A percentile compares a stretch with the other conserved stretches of the same genome.
These are phyloP conservation scores for Platysternon megacephalum DNA, from an alignment of 2,113 vertebrate genomes.

Conservation along the genomic window DNA sequence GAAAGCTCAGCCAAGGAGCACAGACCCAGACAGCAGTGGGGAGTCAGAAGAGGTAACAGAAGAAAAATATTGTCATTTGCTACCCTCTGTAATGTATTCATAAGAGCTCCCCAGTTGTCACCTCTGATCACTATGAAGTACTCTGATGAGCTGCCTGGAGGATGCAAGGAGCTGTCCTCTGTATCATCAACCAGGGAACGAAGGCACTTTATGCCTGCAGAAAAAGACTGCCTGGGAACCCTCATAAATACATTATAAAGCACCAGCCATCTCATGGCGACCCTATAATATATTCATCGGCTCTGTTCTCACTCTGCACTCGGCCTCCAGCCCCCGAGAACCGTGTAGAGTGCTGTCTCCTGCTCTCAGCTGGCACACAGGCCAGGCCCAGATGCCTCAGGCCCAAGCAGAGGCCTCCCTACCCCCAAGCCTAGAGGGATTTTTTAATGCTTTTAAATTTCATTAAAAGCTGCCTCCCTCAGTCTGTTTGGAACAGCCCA, in stretches of 20 bases:
- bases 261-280: not conserved
- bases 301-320: not conserved
- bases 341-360: not conserved
- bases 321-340: not conserved
- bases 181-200: not conserved
- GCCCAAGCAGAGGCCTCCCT: not conserved
- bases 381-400: not conserved
- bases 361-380: not conserved
- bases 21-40: not conserved
- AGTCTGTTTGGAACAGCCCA: not conserved
- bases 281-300: not conserved
- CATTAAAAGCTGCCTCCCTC: not conserved
- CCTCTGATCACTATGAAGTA: not conserved
- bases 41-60: not conserved
- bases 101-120: not conserved
- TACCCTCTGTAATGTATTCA: not conserved
- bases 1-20: not conserved
- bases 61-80: not conserved
- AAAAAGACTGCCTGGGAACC: not conserved
- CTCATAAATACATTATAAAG: not conserved
- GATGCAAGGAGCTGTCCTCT: not conserved
- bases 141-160: not conserved
- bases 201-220: not conserved
- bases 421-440: not conserved
- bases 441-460: not conserved